Evolutionary conservation across 2,113 vertebrate genomes (phyloP), one percentile per base, ranked within the genome.

Genomic region (Carettochelys insculpta): DNA sequence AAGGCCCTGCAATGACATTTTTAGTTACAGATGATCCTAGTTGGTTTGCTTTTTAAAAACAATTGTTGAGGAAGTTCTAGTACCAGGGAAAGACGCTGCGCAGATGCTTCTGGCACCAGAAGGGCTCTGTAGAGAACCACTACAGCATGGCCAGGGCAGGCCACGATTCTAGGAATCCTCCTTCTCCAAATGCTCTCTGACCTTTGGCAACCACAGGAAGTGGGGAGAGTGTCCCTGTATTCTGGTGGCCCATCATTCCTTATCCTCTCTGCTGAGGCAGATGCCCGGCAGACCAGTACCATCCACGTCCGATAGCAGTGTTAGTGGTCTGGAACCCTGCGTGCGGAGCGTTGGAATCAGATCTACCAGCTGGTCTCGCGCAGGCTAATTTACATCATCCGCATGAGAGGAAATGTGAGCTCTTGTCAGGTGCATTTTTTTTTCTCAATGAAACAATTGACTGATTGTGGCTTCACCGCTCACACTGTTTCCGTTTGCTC

Each of bases 401-500:
- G 65, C 85, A 20, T 77, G 13, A 89, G 78, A 92, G 61, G 84
- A 48, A 89, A 92, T 88, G 31, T 71, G 82, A 82, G 54, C 29
- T 71, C 87, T 89, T 86, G 25, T 52, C 87, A 78, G 45, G 80
- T 79, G 61, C 8, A 20, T 92, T 93, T n/a, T 86, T 16, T 34
- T 24, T 43, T 45, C 5, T 48, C 80, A 45, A 5, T 48, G 47
- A 58, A 92, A 86, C n/a, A 79, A 92, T 87, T 82, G 22, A 5
- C 71, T 93, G 58, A 54, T 71, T 92, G 94, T 95, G 93, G 75
- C 75, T 95, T 90, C 52, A 5, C 22, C 61, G 43, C 82, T 31
- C 77, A 77, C 89, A 54, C 85, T 14, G 85, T 96, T 97, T 90
- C 92, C 80, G 51, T 54, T 84, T 87, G 12, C 19, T 45, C 52